phyloP scores from a whole-genome alignment of 2,888 invertebrate genomes.

The Eristalis pertinax region DNA sequence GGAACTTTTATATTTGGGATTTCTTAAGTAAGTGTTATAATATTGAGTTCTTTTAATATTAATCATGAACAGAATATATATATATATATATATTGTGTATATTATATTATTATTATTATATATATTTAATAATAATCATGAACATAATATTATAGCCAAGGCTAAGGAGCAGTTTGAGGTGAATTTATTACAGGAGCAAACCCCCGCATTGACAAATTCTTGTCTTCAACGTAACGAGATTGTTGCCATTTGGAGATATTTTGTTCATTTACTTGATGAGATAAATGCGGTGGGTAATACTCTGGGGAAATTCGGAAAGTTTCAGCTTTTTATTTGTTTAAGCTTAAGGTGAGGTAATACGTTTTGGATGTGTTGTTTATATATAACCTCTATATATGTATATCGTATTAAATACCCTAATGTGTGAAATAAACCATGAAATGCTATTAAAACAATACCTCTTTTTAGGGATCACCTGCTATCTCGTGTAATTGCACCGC shows the following conservation, averaged over 20 bases:
- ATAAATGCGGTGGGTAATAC: slow-evolving; percentile 90
- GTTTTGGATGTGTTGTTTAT: not conserved
- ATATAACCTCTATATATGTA: not conserved
- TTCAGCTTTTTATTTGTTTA: slow-evolving; percentile 97
- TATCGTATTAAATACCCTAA: too few relatives aligned
- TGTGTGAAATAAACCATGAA: too few relatives aligned
- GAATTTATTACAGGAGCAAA: slow-evolving; percentile 81
- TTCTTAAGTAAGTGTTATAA: slow-evolving; percentile 88
- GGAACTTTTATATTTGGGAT: slow-evolving; percentile 98
- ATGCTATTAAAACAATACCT: too few relatives aligned
- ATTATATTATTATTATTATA: too few relatives aligned
- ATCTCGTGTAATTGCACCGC: slow-evolving; percentile 94
- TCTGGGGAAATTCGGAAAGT: slow-evolving; percentile 97
- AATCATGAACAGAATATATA: not conserved
- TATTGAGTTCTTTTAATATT: not conserved
- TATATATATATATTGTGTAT: too few relatives aligned
- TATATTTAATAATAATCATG: not conserved
- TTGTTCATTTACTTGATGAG: slow-evolving; percentile 94
- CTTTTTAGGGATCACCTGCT: slow-evolving; percentile 90
- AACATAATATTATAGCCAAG: slow-evolving; percentile 75
- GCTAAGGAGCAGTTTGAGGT: slow-evolving; percentile 90
- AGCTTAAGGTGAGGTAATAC: slow-evolving; percentile 89
- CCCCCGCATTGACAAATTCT: slow-evolving; percentile 76
- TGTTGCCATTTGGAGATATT: slow-evolving; percentile 91
- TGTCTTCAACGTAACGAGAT: slow-evolving; percentile 82